A percentile compares a stretch with the other conserved stretches of the same genome.
Evolutionary conservation across 2,797 vertebrate species (phyloP).

Genomic region (Molossus alvarezi): DNA sequence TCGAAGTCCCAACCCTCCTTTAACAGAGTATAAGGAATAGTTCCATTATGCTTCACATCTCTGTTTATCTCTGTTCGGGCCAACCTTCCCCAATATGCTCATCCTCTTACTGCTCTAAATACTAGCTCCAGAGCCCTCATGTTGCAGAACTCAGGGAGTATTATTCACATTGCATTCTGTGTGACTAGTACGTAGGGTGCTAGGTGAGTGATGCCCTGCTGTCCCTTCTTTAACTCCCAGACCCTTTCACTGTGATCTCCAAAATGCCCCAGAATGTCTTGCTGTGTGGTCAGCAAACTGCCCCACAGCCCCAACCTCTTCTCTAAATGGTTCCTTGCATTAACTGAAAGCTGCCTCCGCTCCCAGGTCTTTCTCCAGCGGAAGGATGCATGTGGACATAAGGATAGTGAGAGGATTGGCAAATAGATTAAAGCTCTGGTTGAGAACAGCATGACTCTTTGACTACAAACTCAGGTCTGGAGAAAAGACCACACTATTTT

Average conservation of each 20-base stretch:
- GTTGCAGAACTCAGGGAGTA: not conserved
- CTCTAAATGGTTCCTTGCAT: not conserved
- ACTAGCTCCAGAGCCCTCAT: not conserved
- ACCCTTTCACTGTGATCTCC: not conserved
- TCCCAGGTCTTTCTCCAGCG: not conserved
- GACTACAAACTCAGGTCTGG: conserved; percentile 6
- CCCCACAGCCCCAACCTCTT: not conserved
- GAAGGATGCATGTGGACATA: not conserved
- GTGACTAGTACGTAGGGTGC: not conserved
- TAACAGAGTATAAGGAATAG: not conserved
- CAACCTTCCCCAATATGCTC: not conserved
- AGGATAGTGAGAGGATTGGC: not conserved
- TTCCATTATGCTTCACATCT: not conserved
- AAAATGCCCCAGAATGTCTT: not conserved
- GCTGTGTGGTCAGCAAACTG: not conserved
- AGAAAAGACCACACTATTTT: not conserved
- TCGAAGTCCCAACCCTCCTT: not conserved
- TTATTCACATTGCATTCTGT: not conserved
- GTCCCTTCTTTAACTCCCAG: not conserved
- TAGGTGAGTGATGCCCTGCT: not conserved
- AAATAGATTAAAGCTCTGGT: not conserved
- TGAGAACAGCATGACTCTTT: not conserved
- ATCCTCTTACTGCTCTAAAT: not conserved
- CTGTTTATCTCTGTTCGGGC: not conserved
- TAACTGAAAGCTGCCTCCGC: not conserved